Evolutionary conservation across 2,797 vertebrate species (phyloP), one percentile per base, ranked within the genome.

Genomic region (Eleutherodactylus coqui): DNA sequence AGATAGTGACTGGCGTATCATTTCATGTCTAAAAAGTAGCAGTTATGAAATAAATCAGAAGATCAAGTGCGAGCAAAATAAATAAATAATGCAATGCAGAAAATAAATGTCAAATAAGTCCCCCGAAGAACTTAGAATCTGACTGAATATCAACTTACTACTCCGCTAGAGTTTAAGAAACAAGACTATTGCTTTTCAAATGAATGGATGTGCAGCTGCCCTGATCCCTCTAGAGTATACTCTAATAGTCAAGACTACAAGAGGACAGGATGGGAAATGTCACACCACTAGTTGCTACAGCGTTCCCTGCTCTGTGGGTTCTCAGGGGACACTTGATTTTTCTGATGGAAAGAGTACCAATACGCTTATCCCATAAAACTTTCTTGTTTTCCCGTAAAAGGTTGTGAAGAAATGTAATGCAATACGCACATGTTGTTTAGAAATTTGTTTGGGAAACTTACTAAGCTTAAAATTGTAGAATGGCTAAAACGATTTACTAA

Each of bases 261-360:
- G 64, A 53, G 78, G 19, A 79, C 51, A 43, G 75, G 67, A 84
- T 67, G 76, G 80, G 87, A 85, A 92, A 85, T 79, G 88, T 90
- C 88, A 72, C 86, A 89, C 62, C 86, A 86, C 88, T 82, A 75
- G 87, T 89, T 92, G 45, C 49, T 79, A 64, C 88, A 92, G 89
- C 72, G 69, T 16, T 69, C 89, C 88, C 89, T 89, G 90, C 85
- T 87, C 88, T 89, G 76, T 81, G 75, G 47, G 13, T 89, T 91
- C 89, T 88, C 90, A 64, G 32, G 85, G 86, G 89, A 90, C 90
- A 89, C 77, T 80, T 89, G 75, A 86, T 89, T 87, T 85, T 83
- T 75, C 87, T 73, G 29, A 79, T 91, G 88, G 89, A 91, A 93
- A 91, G 38, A 10, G 89, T 77, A 70, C 51, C 53, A 24, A 53